Base-by-base conservation (phyloP, 1,140 invertebrate genomes). In the Atta texana region DNA sequence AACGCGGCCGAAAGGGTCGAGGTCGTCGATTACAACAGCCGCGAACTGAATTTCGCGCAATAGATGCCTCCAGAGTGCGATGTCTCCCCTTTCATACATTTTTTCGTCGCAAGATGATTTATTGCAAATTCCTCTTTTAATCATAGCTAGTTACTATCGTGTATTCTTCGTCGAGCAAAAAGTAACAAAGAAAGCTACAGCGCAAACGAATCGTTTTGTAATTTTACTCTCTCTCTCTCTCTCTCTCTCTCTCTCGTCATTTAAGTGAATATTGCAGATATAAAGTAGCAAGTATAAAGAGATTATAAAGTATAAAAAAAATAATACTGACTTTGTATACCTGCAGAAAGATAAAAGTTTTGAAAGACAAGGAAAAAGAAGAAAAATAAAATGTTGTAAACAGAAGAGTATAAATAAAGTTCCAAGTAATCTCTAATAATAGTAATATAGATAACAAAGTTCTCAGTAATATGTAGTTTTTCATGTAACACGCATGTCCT, bases 1-100 rank as follows among this genome's bases (percentile, higher is more conserved):
- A 91, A 81, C 87, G 72, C 49, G 55, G 76, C 68, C 82, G 90
- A 89, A 88, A 91, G 90, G 89, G 89, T 90, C 89, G 89, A 90
- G 89, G 89, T 90, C 89, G 87, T 55, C 49, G 76, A 3, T 68
- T 51, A 75, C 66, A 53, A 57, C n/a, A 75, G 49, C 57, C 57
- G 5, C n/a, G 34, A 66, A 66, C 51, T 64, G 39, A 82, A 81
- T 90, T 90, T 89, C 72, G 51, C 16, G 59, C 34, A 10, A 8
- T 84, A 68, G 66, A 89, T 87, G 71, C 51, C 49, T 75, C 16
- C 55, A n/a, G 55, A 14, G 18, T n/a, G 24, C 8, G 16, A 44
- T 44, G 16, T 69, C 21, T 34, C 8, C 49, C 31, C 21, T 31
- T 53, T 44, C 10, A 21, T 6, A 10, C 21, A 24, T 18, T 81